Percentiles rank a stretch among this genome's conserved stretches.
Evolutionary conservation across 2,797 vertebrate species (phyloP).

Genomic region (Catostomus latipinnis): DNA sequence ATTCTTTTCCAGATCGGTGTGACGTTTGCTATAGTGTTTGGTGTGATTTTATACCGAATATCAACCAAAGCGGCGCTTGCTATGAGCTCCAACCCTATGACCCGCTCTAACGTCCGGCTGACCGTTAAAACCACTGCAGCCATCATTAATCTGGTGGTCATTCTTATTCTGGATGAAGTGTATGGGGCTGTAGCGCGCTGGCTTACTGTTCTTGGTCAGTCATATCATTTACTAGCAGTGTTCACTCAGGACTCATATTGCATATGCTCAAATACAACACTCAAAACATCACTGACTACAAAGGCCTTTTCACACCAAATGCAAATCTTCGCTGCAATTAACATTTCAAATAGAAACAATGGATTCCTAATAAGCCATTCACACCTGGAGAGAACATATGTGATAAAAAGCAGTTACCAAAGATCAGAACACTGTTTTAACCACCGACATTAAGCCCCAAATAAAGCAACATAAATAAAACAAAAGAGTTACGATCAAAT

Average conservation of each 20-base stretch:
- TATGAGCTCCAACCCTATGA: conserved; percentile 89
- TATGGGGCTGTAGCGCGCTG: conserved; percentile 93
- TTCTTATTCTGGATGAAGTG: conserved; percentile 96
- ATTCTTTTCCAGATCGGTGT: conserved; percentile 84
- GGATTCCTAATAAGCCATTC: too few species aligned
- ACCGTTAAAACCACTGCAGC: conserved; percentile 95
- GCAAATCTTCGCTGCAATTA: too few species aligned
- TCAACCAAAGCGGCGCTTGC: conserved; percentile 92
- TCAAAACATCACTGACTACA: too few species aligned
- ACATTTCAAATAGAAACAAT: too few species aligned
- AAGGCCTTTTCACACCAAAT: too few species aligned
- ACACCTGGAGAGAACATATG: too few species aligned
- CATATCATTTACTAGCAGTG: not conserved
- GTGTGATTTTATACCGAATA: conserved; percentile 95
- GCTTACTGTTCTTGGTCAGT: conserved; percentile 92
- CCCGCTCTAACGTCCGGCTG: conserved; percentile 88
- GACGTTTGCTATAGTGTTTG: conserved; percentile 96
- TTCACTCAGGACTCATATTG: not conserved
- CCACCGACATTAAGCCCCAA: too few species aligned
- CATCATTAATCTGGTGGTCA: conserved; percentile 97
- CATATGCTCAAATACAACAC: too few species aligned
- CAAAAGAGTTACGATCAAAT: too few species aligned
- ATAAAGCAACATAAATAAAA: too few species aligned
- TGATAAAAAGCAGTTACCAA: too few species aligned
- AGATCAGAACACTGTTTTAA: too few species aligned